phyloP scores from a whole-genome alignment of 2,888 invertebrate species.

The Gibbula magus region DNA sequence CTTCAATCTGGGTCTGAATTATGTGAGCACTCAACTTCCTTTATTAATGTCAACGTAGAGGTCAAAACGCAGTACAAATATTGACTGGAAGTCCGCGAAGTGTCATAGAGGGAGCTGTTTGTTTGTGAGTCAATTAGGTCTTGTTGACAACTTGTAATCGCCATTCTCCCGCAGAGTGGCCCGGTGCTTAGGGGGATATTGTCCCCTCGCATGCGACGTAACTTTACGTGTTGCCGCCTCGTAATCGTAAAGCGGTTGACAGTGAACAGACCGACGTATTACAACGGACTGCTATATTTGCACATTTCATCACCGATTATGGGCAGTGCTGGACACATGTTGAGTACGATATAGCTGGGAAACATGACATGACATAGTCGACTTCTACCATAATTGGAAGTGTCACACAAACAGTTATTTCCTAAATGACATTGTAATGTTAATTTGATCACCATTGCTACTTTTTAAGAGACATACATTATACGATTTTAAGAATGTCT shows the following conservation, averaged over 20 bases:
- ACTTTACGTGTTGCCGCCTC: not conserved
- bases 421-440: too few species aligned
- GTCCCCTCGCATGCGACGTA: constrained; percentile 12
- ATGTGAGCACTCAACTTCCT: not conserved
- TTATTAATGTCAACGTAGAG: constrained; percentile 18
- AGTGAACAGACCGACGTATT: too few species aligned
- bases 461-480: too few species aligned
- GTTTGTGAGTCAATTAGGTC: constrained; percentile 25
- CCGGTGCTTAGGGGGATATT: not conserved
- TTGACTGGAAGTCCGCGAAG: not conserved
- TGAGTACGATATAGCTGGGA: too few species aligned
- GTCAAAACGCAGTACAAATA: constrained; percentile 16
- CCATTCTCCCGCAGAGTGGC: not conserved
- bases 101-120: constrained; percentile 16
- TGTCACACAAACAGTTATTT: too few species aligned
- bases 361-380: too few species aligned
- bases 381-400: too few species aligned
- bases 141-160: constrained; percentile 14
- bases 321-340: too few species aligned
- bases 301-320: not conserved
- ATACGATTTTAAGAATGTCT: too few species aligned
- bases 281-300: not conserved
- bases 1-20: not conserved
- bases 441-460: too few species aligned
- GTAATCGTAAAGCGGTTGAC: too few species aligned